Base-by-base conservation (phyloP, 2,888 invertebrate species). In the Tuberolachnus salignus region DNA sequence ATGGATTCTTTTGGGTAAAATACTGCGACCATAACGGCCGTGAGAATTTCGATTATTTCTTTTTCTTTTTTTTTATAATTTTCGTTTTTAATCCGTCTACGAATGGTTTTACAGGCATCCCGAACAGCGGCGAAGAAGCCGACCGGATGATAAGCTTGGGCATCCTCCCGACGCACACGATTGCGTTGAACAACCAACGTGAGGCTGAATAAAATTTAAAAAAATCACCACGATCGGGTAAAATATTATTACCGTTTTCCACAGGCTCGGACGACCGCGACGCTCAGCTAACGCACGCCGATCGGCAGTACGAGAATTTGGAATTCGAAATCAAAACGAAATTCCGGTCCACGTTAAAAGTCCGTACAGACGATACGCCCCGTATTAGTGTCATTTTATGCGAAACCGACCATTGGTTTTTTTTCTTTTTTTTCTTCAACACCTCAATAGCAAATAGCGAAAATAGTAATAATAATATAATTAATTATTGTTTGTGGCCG, bases 1-100 rank as follows among this genome's bases (percentile, higher is more conserved):
- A 44, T 78, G 75, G 75, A 21, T 78, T 21, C 34, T 78, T 3
- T 78, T 78, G 16, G 67, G 75, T 78, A 69, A 57, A n/a, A 23
- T 13, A n/a, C 55, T 19, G 11, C 55, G 55, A 55, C 19, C n/a
- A n/a, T n/a, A 2, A 6, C n/a, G 19, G n/a, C 8, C 13, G 19
- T 6, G 8, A 19, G 1, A 53, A 19, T 53, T 0, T 55, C 21
- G 55, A 34, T 34, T 55, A n/a, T 21, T 55, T 19, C 53, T 19
- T 19, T 16, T 1, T 4, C 34, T 4, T 4, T 34, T 34, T 34
- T 3, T 34, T 34, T 34, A 34, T 6, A 3, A 34, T 34, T 34
- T 34, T 34, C 9, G 10, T 46, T 46, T 10, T 46, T 8, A 46
- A 46, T 46, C 10, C 46, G 46, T 21, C 21, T 55, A 1, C 11